phyloP scores from a whole-genome alignment of 2,113 vertebrate genomes.

The Ammodytes dubius region DNA sequence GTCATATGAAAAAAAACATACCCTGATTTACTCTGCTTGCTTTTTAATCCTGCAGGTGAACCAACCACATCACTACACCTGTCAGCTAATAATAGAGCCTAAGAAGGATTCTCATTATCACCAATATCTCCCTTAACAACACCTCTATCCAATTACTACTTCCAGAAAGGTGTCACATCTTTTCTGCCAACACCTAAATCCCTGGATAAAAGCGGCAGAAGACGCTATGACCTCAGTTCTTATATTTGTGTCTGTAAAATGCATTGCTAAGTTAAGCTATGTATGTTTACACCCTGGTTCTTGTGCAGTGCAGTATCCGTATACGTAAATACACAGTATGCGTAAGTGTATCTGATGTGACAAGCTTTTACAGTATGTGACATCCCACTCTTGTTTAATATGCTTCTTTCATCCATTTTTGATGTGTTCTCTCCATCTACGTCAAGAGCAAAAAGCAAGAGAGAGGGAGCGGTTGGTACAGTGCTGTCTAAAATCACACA shows the following conservation, averaged over 20 bases:
- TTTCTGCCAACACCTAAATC: constrained; percentile 15
- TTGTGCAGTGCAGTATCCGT: not conserved
- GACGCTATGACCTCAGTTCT: not conserved
- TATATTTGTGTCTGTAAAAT: not conserved
- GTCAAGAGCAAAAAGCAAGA: not conserved
- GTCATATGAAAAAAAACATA: not conserved
- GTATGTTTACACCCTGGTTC: not conserved
- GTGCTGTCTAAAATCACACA: too few relatives aligned
- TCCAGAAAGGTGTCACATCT: constrained; percentile 30
- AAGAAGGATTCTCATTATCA: constrained; percentile 42
- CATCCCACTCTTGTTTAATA: not conserved
- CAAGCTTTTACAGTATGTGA: not conserved
- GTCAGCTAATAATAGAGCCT: not conserved
- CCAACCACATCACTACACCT: not conserved
- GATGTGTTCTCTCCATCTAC: not conserved
- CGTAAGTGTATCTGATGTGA: not conserved
- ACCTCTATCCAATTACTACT: constrained; percentile 42
- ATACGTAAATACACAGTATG: too few relatives aligned
- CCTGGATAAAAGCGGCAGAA: constrained; percentile 4
- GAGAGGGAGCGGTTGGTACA: not conserved
- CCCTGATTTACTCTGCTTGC: not conserved
- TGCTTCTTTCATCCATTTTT: not conserved
- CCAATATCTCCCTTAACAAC: constrained; percentile 2
- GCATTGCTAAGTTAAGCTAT: not conserved
- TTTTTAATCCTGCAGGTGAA: constrained; percentile 11